A percentile compares a stretch with the other conserved stretches of the same genome.
These are phyloP conservation scores for Zootoca vivipara DNA, from an alignment of 2,113 vertebrate species.

Conservation along the genomic window DNA sequence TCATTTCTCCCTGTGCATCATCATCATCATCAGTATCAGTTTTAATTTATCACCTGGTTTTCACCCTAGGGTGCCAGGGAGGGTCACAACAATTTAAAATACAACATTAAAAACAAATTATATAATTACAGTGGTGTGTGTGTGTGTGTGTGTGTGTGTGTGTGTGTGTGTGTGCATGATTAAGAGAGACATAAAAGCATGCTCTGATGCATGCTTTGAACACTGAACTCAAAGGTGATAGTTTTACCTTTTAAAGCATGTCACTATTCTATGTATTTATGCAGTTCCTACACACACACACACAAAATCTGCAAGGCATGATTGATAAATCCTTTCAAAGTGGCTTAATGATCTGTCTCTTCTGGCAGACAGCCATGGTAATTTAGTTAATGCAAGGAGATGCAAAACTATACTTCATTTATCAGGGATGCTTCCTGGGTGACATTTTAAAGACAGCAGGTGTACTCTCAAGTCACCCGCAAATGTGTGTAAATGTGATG, in stretches of 20 bases:
- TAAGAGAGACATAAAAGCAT: background rate
- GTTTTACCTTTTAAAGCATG: background rate
- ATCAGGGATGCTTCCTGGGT: background rate
- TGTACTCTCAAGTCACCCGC: background rate
- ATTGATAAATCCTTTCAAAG: background rate
- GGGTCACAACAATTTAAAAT: no score
- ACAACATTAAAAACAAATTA: no score
- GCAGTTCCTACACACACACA: background rate
- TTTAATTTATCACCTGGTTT: no score
- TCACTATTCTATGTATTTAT: background rate
- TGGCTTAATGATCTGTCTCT: background rate
- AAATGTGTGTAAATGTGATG: background rate
- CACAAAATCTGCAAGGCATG: background rate
- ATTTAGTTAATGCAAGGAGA: background rate
- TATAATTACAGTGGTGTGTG: no score
- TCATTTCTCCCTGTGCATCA: background rate
- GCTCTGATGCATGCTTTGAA: background rate
- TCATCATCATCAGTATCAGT: background rate
- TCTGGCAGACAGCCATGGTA: background rate
- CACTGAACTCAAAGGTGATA: accelerated
- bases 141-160: no score
- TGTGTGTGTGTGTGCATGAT: no score
- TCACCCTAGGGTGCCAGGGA: no score
- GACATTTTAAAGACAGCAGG: background rate
- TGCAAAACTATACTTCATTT: background rate